Evolutionary conservation across 1,140 invertebrate genomes (phyloP), one percentile per base, ranked within the genome.

Genomic region (Proctacanthus coquilletti): DNA sequence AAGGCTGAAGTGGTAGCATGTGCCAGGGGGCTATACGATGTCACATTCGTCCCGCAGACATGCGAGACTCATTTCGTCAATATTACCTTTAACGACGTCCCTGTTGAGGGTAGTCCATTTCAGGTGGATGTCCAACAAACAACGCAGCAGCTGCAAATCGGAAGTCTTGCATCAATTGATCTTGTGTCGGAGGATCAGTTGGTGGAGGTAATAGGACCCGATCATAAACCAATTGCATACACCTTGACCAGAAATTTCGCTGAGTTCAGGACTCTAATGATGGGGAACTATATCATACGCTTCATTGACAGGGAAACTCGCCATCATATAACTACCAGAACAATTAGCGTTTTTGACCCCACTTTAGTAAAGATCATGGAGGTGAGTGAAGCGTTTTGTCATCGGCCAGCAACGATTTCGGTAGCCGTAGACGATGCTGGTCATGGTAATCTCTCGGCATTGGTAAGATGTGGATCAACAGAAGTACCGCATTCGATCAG

Each of bases 51-150:
- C 14, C 94, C 94, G 0, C 79, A 85, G 55, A 84, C 89, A 32
- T 70, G 79, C 8, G 80, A 84, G 38, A 73, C 85, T 4, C 94
- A 98, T 64, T 91, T 80, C 52, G 86, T 97, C 3, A 93, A 91
- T 49, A 93, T 98, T 39, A 89, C 84, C 6, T 98, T 98, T 62
- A 98, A 98, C 51, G 91, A 94, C 43, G 84, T 93, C 50, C 72
- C 83, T 38, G 84, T 95, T 8, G 83, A 84, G 45, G 86, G 87
- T 17, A 91, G 84, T 61, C 89, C 91, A 14, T 93, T 92, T 60
- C 77, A 84, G 41, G 75, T 98, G 84, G 47, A 98, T 78, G 68
- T 99, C 80, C 50, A 96, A 67, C 56, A 98, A 65, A 44, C 94
- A 79, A 63, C 69, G 3, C 69, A 69, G 30, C 66, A 70, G 39